Base-by-base conservation (phyloP, 2,797 vertebrate genomes). In the Chaenodraco wilsoni region DNA sequence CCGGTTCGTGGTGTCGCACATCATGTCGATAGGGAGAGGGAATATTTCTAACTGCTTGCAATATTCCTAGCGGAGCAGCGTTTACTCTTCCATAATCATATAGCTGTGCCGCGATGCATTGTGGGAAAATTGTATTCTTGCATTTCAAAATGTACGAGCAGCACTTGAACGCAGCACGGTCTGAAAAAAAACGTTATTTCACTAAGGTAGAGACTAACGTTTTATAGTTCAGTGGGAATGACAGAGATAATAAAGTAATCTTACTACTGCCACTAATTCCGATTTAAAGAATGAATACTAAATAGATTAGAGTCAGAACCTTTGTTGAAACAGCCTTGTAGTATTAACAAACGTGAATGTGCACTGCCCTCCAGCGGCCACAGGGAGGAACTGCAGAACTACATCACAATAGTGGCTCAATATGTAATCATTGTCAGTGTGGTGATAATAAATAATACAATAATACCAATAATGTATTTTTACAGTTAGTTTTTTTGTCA, bases 1-100 rank as follows among this genome's bases (percentile, higher is more conserved):
- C 49, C 91, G 86, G 86, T 89, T 94, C 4, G 88, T 63, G 14
- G 72, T 80, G 78, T 92, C 88, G 81, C 93, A 92, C 91, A 93
- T 93, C 91, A 93, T 92, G 40, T 87, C 60, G 76, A 45, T 64
- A 15, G 57, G 4, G 21, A 75, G 31, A 52, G 43, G 23, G 40
- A 4, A 33, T 67, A 41, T 75, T 62, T 61, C 1, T 9, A 60
- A 68, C 54, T 65, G 33, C 51, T 59, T 55, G 15, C 43, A 19
- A 56, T 57, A 76, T 64, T 70, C 3, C 51, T 57, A 9, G 46
- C 27, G 69, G 16, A 46, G 45, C 57, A 19, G 44, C 52, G 82
- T 4, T 17, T 13, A 51, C 44, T 64, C 43, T 66, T 72, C 62
- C 17, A 75, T 83, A 63, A 77, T 73, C 14, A 15, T 62, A 52